Conservation (phyloP, 1,140 invertebrate species). For the Psilanteris sp. region DNA sequence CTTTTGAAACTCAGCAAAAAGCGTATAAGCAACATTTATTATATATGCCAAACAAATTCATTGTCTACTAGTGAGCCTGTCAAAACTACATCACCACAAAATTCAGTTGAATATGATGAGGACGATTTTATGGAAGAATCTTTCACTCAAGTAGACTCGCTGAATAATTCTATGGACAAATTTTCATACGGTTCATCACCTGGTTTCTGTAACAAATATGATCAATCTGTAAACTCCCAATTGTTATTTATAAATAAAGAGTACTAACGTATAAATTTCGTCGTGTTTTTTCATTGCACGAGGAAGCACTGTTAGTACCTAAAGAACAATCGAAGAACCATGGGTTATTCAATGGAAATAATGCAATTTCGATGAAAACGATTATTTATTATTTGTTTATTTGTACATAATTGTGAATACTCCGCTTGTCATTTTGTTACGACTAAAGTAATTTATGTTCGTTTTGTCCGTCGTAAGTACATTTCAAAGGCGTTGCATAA, state of each 20-base stretch:
- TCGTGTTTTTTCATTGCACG: conserved; percentile 6
- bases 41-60: conserved; percentile 67
- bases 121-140: conserved; percentile 74
- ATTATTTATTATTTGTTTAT: conserved; percentile 37
- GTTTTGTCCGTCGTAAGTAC: conserved; percentile 43
- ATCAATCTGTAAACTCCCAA: not conserved
- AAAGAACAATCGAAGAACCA: too few species aligned
- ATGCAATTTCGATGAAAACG: conserved; percentile 17
- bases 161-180: conserved; percentile 63
- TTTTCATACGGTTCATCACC: conserved; percentile 72
- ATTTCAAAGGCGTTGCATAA: conserved; percentile 31
- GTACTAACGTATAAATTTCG: conserved; percentile 11
- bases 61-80: conserved; percentile 16
- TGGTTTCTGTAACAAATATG: conserved; percentile 55
- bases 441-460: conserved; percentile 23
- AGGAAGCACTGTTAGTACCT: conserved; percentile 8
- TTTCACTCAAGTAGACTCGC: conserved; percentile 56
- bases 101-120: conserved; percentile 53
- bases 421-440: conserved; percentile 19
- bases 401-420: conserved; percentile 45
- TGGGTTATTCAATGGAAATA: too few species aligned
- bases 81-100: conserved; percentile 52
- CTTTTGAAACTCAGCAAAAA: conserved; percentile 80
- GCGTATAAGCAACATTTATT: conserved; percentile 76
- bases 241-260: not conserved